Percentiles rank a stretch among this genome's conserved stretches.
Conservation (phyloP, 1,140 invertebrate genomes). For the Leptinotarsa defecta region DNA sequence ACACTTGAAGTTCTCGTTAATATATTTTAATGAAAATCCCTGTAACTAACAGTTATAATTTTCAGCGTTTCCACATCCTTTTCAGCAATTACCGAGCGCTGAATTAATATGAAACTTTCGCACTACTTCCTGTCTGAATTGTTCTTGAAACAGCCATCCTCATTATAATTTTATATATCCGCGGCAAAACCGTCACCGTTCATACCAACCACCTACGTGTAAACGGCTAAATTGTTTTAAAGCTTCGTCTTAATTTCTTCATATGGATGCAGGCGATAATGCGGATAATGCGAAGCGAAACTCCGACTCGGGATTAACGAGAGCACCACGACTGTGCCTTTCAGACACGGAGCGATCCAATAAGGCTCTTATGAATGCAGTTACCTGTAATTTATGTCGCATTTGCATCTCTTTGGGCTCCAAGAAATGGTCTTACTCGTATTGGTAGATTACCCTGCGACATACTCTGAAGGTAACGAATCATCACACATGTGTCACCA, state of each 20-base stretch:
- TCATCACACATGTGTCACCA: too few species aligned
- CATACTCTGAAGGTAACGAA: too few species aligned
- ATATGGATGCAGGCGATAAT: slow-evolving; percentile 31
- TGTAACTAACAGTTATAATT: slow-evolving; percentile 4
- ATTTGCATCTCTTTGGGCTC: background rate
- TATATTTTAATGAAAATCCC: background rate
- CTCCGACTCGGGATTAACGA: background rate
- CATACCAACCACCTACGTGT: slow-evolving; percentile 22
- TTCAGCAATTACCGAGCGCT: background rate
- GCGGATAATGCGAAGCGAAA: slow-evolving; percentile 21
- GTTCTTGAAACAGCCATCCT: background rate
- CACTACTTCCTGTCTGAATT: background rate
- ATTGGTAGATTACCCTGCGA: too few species aligned
- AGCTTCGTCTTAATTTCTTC: slow-evolving; percentile 30
- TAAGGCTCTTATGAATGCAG: slow-evolving; percentile 10
- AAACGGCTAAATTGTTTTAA: slow-evolving; percentile 30
- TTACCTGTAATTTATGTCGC: slow-evolving; percentile 2
- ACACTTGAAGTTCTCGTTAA: slow-evolving; percentile 1
- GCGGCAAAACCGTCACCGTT: slow-evolving; percentile 9
- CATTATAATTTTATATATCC: slow-evolving; percentile 25
- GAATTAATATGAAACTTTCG: slow-evolving; percentile 3
- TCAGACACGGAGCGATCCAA: background rate
- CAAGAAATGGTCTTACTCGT: background rate
- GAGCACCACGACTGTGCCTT: background rate
- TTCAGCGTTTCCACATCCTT: slow-evolving; percentile 1